These are phyloP conservation scores for Mamestra brassicae DNA, from an alignment of 2,888 invertebrate species.

Conservation along the genomic window DNA sequence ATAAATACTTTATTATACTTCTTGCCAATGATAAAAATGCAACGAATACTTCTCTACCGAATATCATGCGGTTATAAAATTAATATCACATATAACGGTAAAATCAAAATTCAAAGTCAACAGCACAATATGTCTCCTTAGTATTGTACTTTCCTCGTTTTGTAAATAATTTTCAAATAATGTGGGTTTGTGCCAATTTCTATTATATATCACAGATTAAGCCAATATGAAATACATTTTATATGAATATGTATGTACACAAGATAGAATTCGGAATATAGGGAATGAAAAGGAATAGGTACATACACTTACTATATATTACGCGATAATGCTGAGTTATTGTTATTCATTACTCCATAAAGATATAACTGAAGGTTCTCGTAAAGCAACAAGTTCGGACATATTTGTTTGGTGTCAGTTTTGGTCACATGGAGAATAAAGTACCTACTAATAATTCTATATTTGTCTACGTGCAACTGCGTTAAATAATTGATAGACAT, in stretches of 20 bases:
- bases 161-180: constrained; percentile 62
- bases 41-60: constrained; percentile 57
- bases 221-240: constrained; percentile 81
- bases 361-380: constrained; percentile 39
- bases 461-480: constrained; percentile 74
- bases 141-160: constrained; percentile 59
- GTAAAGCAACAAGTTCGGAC: constrained; percentile 42
- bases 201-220: constrained; percentile 88
- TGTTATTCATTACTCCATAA: constrained; percentile 47
- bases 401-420: constrained; percentile 70
- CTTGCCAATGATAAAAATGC: constrained; percentile 62
- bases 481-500: constrained; percentile 61
- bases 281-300: constrained; percentile 72
- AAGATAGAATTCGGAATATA: constrained; percentile 75
- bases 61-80: constrained; percentile 77
- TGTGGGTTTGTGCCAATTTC: constrained; percentile 77
- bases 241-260: constrained; percentile 67
- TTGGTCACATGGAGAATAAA: constrained; percentile 88
- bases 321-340: constrained; percentile 48
- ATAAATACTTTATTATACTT: constrained; percentile 41
- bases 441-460: constrained; percentile 72
- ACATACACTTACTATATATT: constrained; percentile 60
- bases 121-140: constrained; percentile 51
- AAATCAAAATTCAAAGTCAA: constrained; percentile 48
- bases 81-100: constrained; percentile 75